Conservation (phyloP, 2,888 invertebrate species). For the Gasteruption jaculator region DNA sequence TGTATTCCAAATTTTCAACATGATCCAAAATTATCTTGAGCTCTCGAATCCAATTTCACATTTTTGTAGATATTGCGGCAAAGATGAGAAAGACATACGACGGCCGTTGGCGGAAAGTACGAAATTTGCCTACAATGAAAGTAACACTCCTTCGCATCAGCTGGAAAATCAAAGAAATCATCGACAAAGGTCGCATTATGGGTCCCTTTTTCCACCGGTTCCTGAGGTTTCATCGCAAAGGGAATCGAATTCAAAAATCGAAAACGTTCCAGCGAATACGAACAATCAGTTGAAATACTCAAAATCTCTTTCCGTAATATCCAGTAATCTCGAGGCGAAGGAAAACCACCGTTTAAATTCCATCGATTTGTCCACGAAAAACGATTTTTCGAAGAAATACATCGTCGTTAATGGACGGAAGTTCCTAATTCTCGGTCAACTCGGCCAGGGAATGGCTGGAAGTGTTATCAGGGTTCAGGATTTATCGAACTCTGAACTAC, state of each 20-base stretch:
- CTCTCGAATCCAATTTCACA: slow-evolving; percentile 2
- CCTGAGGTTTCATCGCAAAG: no score
- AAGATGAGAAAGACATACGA: slow-evolving; percentile 27
- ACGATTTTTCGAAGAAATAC: slow-evolving; percentile 35
- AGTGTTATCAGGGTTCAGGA: slow-evolving; percentile 73
- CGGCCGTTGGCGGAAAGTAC: slow-evolving; percentile 38
- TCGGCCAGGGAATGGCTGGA: slow-evolving; percentile 90
- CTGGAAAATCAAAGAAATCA: no score
- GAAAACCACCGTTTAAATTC: no score
- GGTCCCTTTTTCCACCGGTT: no score
- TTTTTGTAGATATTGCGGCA: slow-evolving; percentile 26
- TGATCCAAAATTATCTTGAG: slow-evolving; percentile 4
- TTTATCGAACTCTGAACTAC: slow-evolving; percentile 59
- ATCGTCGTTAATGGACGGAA: slow-evolving; percentile 68
- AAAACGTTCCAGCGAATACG: no score
- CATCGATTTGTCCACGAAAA: slow-evolving; percentile 25
- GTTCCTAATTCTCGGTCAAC: slow-evolving; percentile 69
- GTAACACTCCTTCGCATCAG: no score
- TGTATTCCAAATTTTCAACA: no score
- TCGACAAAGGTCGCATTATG: no score
- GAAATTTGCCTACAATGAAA: no score
- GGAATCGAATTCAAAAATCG: no score
- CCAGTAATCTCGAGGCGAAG: slow-evolving; percentile 7
- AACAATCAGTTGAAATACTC: no score
- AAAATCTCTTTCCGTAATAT: neutral